Base-by-base conservation (phyloP, 2,888 invertebrate species). In the Acrobasis repandana region DNA sequence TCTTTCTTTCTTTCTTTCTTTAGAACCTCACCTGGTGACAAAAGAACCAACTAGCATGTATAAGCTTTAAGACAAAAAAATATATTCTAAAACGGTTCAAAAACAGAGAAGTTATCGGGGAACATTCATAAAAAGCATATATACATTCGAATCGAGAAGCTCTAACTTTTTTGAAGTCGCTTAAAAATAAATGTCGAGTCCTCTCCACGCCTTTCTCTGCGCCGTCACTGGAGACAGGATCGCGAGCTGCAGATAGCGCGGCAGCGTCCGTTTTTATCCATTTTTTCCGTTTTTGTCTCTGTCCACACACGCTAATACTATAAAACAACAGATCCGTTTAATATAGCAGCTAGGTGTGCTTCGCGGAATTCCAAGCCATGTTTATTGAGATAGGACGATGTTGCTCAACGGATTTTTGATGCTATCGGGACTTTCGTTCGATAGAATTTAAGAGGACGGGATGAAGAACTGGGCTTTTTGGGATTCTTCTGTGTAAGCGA, bases 191-290 rank as follows among this genome's bases (percentile, higher is more conserved):
- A n/a, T 43, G 20, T 43, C 14, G 11, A 20, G 9, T 28, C 47
- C 4, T 16, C 52, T 60, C 60, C n/a, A 60, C 46, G 33, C 11
- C n/a, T 46, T 33, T 3, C 52, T 6, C 14, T 51, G 16, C 11
- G 15, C 52, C 79, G 83, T 80, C 83, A 83, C 83, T 82, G 76
- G 84, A 84, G 86, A 83, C 85, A 77, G 88, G 90, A 90, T 88
- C 88, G 87, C 87, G 82, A 72, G 77, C 81, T 79, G 82, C 76
- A 85, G 91, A 90, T 90, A 90, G 84, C 83, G 80, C 86, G 82
- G 80, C 82, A 82, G 85, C 87, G 80, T 81, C 85, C 86, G 82
- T 84, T 88, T 89, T 87, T 86, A 80, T 71, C 72, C 79, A 84
- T 83, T 82, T 83, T 75, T 79, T 77, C 77, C 76, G 70, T 72